These are phyloP conservation scores for Girardinus metallicus DNA, from an alignment of 2,797 vertebrate species.

Conservation along the genomic window DNA sequence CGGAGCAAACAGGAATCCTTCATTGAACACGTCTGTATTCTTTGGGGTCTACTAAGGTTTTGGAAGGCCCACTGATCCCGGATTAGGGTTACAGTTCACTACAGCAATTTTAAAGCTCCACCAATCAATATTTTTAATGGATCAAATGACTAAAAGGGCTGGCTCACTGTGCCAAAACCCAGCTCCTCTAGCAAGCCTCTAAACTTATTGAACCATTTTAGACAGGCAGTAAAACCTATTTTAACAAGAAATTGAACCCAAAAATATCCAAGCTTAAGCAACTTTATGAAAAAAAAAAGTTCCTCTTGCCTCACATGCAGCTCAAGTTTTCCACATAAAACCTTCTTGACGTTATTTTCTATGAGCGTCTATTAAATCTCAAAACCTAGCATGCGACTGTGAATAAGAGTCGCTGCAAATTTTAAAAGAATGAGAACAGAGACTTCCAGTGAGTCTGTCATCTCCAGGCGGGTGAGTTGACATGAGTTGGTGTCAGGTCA, in stretches of 20 bases:
- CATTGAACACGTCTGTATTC: background rate
- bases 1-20: background rate
- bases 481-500: conserved; percentile 13
- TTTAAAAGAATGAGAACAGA: background rate
- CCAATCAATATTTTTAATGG: conserved; percentile 51
- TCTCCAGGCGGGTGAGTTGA: conserved; percentile 5
- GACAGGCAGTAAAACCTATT: background rate
- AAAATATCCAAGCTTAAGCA: background rate
- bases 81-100: conserved; percentile 43
- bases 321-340: background rate
- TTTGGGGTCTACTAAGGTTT: conserved; percentile 4
- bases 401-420: background rate
- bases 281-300: background rate
- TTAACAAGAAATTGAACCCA: background rate
- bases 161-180: background rate
- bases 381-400: background rate
- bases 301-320: background rate
- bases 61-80: conserved; percentile 6
- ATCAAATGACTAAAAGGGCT: conserved; percentile 40
- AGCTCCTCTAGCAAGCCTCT: conserved; percentile 4
- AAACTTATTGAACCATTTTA: conserved; percentile 1
- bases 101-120: conserved; percentile 31
- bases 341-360: background rate
- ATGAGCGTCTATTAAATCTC: background rate
- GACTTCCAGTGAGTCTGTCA: background rate